phyloP scores from a whole-genome alignment of 2,113 vertebrate genomes.

The Carollia perspicillata region DNA sequence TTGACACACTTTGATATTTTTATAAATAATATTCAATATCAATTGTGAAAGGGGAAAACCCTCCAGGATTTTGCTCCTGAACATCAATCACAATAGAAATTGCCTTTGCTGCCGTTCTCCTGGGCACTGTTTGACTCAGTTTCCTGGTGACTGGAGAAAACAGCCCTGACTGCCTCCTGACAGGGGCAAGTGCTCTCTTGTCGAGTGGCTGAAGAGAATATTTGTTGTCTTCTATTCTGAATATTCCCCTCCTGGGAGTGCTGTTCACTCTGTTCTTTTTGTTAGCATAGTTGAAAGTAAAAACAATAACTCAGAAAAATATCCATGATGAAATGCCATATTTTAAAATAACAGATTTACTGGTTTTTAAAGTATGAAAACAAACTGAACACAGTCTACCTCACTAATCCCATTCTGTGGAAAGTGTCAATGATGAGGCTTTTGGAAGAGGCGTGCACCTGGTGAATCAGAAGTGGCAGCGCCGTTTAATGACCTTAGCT shows the following conservation, averaged over 20 bases:
- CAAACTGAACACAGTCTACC: neutral
- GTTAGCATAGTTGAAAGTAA: neutral
- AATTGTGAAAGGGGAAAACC: neutral
- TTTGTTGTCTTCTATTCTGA: neutral
- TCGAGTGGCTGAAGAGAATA: neutral
- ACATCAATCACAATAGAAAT: neutral
- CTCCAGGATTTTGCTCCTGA: neutral
- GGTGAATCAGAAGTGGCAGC: neutral
- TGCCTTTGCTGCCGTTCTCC: neutral
- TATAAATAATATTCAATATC: neutral
- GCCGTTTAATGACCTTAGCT: neutral
- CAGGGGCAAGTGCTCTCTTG: neutral
- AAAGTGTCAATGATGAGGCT: neutral
- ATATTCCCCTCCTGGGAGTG: neutral
- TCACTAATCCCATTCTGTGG: neutral
- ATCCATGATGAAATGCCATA: neutral
- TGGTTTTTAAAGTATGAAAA: neutral
- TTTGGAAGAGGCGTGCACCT: neutral
- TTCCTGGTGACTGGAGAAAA: neutral
- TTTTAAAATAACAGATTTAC: conserved; percentile 7
- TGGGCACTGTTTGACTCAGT: neutral
- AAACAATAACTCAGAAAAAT: conserved; percentile 32
- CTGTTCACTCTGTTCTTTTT: neutral
- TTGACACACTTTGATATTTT: neutral
- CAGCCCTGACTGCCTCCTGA: neutral